Percentiles rank a stretch among this genome's conserved stretches.
phyloP scores from a whole-genome alignment of 2,888 invertebrate genomes.

The Caenorhabditis panamensis region DNA sequence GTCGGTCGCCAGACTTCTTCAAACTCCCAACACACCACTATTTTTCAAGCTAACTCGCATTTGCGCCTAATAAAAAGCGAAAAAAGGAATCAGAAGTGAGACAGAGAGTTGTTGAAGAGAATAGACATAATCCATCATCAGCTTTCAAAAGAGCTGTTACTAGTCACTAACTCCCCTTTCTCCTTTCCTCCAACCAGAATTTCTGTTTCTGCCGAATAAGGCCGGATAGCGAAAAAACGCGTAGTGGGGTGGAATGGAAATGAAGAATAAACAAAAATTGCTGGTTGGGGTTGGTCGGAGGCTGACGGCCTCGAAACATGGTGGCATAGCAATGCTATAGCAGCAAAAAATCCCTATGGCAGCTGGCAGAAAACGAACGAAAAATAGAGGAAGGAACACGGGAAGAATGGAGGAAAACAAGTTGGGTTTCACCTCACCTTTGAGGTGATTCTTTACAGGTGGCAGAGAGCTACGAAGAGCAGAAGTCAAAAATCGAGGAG shows the following conservation, averaged over 20 bases:
- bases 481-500: no score
- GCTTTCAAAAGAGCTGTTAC: neutral
- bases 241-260: constrained; percentile 11
- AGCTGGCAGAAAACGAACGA: constrained; percentile 10
- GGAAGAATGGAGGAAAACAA: neutral
- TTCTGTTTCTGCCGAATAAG: no score
- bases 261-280: constrained; percentile 41
- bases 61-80: constrained; percentile 2
- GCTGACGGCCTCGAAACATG: constrained; percentile 21
- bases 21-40: no score
- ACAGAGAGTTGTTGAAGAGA: constrained; percentile 22
- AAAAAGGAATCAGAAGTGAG: neutral
- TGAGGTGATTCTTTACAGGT: neutral
- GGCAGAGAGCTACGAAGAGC: no score
- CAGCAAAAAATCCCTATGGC: constrained; percentile 5
- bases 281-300: neutral
- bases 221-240: neutral
- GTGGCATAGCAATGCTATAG: constrained; percentile 32
- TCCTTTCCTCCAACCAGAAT: neutral
- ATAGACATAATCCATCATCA: constrained; percentile 20
- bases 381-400: neutral
- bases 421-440: neutral
- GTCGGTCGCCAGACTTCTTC: constrained; percentile 1
- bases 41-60: neutral
- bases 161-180: neutral